phyloP scores from a whole-genome alignment of 2,888 invertebrate species.

The Xestia c-nigrum region DNA sequence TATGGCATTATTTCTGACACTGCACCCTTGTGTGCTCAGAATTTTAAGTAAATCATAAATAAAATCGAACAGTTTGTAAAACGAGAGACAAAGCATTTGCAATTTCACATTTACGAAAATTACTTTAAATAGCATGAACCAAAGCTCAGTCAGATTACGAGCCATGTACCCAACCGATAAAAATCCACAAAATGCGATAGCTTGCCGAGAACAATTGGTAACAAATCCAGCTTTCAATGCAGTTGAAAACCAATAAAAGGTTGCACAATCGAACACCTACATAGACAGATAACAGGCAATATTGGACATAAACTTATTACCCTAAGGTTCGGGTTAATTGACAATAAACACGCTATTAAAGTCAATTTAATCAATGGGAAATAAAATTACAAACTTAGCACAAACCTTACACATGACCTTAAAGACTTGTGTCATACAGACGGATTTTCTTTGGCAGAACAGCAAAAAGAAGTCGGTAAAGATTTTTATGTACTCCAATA shows the following conservation, averaged over 20 bases:
- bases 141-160: constrained; percentile 16
- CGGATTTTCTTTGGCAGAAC: constrained; percentile 1
- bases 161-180: constrained; percentile 21
- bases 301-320: constrained; percentile 52
- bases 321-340: constrained; percentile 67
- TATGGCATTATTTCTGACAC: neutral
- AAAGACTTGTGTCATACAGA: neutral
- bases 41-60: too few species aligned
- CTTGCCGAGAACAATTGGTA: constrained; percentile 30
- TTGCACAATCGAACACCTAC: constrained; percentile 60
- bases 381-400: constrained; percentile 32
- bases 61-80: neutral
- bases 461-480: neutral
- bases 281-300: constrained; percentile 39
- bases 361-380: constrained; percentile 61
- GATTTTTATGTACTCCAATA: constrained; percentile 52
- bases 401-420: neutral
- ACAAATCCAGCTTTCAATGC: constrained; percentile 31
- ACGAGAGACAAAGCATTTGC: neutral
- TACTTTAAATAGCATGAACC: neutral
- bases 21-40: neutral
- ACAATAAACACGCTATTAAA: constrained; percentile 72
- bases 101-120: neutral
- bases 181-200: constrained; percentile 25
- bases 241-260: constrained; percentile 51